phyloP scores from a whole-genome alignment of 2,888 invertebrate genomes.

The Blera fallax region DNA sequence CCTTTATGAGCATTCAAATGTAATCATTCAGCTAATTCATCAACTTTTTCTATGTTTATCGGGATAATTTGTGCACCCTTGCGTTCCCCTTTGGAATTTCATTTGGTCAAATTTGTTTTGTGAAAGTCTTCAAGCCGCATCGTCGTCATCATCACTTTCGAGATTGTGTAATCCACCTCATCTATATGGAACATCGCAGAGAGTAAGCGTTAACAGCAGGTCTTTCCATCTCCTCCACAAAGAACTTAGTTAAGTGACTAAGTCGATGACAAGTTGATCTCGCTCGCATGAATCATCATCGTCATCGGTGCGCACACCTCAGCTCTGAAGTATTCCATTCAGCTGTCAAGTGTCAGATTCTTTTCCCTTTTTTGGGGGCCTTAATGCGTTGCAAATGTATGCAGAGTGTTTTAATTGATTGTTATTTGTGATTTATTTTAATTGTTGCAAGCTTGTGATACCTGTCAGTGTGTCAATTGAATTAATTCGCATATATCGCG shows the following conservation, averaged over 20 bases:
- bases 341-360: conserved; percentile 42
- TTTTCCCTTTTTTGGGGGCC: conserved; percentile 17
- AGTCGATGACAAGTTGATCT: not conserved
- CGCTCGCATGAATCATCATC: conserved; percentile 8
- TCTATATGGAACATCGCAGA: not conserved
- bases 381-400: conserved; percentile 8
- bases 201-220: not conserved
- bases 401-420: conserved; percentile 15
- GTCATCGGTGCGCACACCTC: not conserved
- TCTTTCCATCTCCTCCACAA: not conserved
- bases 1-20: not conserved
- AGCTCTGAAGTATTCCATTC: conserved; percentile 47
- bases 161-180: not conserved
- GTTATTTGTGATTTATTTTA: conserved; percentile 3
- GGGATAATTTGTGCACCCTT: not conserved
- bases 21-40: not conserved
- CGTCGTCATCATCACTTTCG: not conserved
- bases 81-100: too few relatives aligned
- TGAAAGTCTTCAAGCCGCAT: not conserved
- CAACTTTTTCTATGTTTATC: not conserved
- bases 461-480: conserved; percentile 1
- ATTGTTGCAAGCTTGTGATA: not conserved
- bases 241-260: not conserved
- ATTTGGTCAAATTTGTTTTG: not conserved
- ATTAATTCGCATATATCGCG: not conserved